Percentiles rank a stretch among this genome's conserved stretches.
These are phyloP conservation scores for Thera britannica DNA, from an alignment of 2,888 invertebrate genomes.

Conservation along the genomic window DNA sequence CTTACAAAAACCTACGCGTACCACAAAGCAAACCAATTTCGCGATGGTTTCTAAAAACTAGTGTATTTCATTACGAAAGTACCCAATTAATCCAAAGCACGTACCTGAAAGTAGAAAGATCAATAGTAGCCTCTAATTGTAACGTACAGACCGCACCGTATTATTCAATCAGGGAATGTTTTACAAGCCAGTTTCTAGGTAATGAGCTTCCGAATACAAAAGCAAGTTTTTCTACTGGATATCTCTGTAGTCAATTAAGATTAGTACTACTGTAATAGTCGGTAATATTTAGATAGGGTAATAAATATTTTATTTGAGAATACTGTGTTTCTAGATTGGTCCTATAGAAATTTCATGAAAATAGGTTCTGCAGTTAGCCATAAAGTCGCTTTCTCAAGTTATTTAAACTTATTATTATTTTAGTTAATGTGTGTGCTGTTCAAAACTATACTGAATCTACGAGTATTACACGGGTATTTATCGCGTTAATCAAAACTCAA, in stretches of 20 bases:
- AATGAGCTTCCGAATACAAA: slow-evolving; percentile 1
- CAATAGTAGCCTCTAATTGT: slow-evolving; percentile 44
- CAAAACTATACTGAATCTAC: no score
- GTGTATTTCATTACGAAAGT: slow-evolving; percentile 23
- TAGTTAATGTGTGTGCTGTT: no score
- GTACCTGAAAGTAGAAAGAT: slow-evolving; percentile 37
- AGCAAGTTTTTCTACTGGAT: neutral
- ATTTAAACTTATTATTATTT: no score
- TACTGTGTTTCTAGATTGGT: no score
- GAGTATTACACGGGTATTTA: no score
- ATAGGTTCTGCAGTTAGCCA: no score
- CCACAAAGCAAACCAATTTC: slow-evolving; percentile 10
- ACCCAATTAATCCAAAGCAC: slow-evolving; percentile 40
- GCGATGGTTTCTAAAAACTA: slow-evolving; percentile 1
- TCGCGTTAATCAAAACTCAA: neutral
- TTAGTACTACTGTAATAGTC: no score
- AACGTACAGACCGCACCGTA: slow-evolving; percentile 31
- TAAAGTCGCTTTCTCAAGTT: no score
- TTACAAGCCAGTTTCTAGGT: slow-evolving; percentile 14
- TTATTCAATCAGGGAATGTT: slow-evolving; percentile 49
- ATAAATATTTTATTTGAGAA: no score
- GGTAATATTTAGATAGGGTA: no score
- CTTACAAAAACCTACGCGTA: slow-evolving; percentile 6
- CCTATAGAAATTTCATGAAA: no score
- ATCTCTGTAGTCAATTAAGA: no score